A percentile compares a stretch with the other conserved stretches of the same genome.
Conservation (phyloP, 2,113 vertebrate species). For the Tyto alba region DNA sequence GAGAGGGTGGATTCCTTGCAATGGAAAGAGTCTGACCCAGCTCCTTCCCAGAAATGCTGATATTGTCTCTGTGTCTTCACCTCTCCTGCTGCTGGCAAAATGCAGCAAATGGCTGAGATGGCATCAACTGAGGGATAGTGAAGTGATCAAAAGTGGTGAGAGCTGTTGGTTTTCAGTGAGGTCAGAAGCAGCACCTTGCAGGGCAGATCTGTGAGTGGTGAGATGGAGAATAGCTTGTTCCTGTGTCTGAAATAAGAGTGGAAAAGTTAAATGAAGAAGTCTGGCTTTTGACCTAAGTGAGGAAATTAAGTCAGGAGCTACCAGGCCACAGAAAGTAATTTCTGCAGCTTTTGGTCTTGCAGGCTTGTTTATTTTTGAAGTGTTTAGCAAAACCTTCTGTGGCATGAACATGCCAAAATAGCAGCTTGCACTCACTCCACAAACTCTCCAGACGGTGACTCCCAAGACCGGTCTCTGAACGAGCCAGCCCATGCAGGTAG, state of each 20-base stretch:
- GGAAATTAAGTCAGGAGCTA: conserved; percentile 57
- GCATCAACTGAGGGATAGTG: neutral
- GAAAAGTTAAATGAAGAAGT: conserved; percentile 27
- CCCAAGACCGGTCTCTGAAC: neutral
- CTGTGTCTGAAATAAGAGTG: conserved; percentile 27
- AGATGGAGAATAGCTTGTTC: conserved; percentile 29
- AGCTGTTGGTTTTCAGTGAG: neutral
- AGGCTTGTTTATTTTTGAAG: conserved; percentile 51
- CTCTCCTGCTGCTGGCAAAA: neutral
- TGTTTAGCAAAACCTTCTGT: conserved; percentile 52
- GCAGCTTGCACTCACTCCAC: conserved; percentile 68
- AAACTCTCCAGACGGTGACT: conserved; percentile 50
- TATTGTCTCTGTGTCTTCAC: neutral
- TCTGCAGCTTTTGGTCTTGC: conserved; percentile 53
- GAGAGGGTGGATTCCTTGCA: neutral
- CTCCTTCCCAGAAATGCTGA: conserved; percentile 4
- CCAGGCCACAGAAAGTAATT: conserved; percentile 24
- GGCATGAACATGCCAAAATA: conserved; percentile 34
- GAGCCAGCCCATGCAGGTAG: neutral
- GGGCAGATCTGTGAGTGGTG: conserved; percentile 50
- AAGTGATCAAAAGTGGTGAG: neutral
- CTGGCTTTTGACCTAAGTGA: conserved; percentile 60
- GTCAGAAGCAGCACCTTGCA: conserved; percentile 35
- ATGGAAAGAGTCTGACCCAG: neutral
- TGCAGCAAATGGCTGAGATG: neutral